These are phyloP conservation scores for Coturnix japonica DNA, from an alignment of 2,113 vertebrate species.

Conservation along the genomic window DNA sequence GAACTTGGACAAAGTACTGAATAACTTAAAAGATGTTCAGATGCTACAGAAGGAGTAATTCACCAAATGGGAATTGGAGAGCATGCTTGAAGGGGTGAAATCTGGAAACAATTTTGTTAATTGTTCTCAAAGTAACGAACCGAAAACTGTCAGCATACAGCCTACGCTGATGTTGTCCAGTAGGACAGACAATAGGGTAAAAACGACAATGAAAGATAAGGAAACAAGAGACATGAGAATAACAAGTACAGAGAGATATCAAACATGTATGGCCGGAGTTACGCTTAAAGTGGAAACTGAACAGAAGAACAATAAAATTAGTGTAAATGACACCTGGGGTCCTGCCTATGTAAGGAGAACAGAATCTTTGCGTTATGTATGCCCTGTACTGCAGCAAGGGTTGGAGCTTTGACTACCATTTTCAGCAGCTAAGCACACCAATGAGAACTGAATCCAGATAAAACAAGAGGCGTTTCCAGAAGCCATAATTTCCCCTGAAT, in stretches of 20 bases:
- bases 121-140: background rate
- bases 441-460: background rate
- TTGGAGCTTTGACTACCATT: background rate
- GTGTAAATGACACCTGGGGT: background rate
- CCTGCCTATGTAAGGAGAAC: background rate
- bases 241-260: background rate
- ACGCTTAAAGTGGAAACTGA: background rate
- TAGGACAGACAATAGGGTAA: background rate
- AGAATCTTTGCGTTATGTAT: background rate
- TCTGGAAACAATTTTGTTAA: background rate
- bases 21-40: background rate
- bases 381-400: background rate
- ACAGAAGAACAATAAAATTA: background rate
- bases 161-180: background rate
- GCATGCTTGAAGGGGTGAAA: background rate
- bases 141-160: background rate
- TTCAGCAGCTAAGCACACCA: constrained; percentile 7
- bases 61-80: background rate
- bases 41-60: background rate
- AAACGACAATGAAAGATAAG: background rate
- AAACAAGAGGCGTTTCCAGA: background rate
- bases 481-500: background rate
- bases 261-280: background rate
- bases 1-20: background rate
- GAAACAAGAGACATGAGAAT: background rate